Evolutionary conservation across 2,797 vertebrate species (phyloP), one percentile per base, ranked within the genome.

Genomic region (Meriones psammophilus): DNA sequence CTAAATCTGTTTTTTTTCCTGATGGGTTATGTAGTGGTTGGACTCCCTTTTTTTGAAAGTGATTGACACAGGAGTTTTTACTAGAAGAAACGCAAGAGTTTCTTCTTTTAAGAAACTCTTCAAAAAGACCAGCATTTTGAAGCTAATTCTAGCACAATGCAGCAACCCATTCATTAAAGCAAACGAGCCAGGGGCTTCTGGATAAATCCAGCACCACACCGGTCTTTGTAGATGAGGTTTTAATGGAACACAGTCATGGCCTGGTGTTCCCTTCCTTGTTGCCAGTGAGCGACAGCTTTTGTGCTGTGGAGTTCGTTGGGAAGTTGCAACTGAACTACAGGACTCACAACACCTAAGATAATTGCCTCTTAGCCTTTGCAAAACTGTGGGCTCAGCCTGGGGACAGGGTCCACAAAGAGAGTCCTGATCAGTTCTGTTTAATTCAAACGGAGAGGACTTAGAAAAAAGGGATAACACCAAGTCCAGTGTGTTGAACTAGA

Each of bases 151-250:
- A 83, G 30, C 33, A 42, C 4, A 77, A 17, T 8, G 36, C 3
- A 88, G 30, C 39, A 60, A 58, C 12, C 73, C 14, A 78, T 90
- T 22, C 66, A 33, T 91, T 85, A 56, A 85, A 83, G 84, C n/a
- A 88, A 87, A 39, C 26, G 36, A 92, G 79, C 24, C 46, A 46
- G 1, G 50, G 20, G 60, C 33, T 20, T 3, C 69, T 24, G 4
- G n/a, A n/a, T 62, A 93, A 89, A 86, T 71, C 28, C 24, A 85
- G 73, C 71, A 9, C 26, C 85, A 71, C 10, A 3, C 1, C n/a
- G 83, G 13, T 50, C 89, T 79, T 89, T 88, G n/a, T 68, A 85
- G 79, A 90, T 39, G 92, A 64, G 76, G 62, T 60, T 91, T 93
- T 83, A 66, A 68, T 83, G 92, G 50, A 84, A 83, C 42, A 60